Evolutionary conservation across 2,888 invertebrate genomes (phyloP).

Genomic region (Drosophila setosimentum): DNA sequence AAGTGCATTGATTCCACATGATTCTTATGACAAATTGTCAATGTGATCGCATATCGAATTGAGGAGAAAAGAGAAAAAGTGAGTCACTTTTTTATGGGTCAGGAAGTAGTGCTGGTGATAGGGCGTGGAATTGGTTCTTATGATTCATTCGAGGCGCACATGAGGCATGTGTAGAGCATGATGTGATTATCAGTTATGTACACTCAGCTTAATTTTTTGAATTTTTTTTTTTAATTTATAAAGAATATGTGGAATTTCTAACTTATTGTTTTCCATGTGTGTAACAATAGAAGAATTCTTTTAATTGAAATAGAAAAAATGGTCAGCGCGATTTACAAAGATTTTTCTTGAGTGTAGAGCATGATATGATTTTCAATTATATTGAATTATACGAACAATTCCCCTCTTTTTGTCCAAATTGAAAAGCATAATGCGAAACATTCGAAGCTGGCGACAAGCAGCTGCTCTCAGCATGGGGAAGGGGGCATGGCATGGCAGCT

Average conservation of each 20-base stretch:
- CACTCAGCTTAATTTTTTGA: too few species aligned
- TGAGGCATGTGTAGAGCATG: neutral
- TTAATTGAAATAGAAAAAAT: too few species aligned
- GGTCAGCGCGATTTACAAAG: too few species aligned
- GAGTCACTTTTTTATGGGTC: neutral
- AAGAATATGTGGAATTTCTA: too few species aligned
- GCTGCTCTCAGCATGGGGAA: constrained; percentile 15
- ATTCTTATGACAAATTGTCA: neutral
- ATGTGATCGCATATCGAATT: neutral
- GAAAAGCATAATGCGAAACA: constrained; percentile 77
- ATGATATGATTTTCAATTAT: constrained; percentile 26
- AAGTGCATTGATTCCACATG: neutral
- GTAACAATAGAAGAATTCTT: too few species aligned
- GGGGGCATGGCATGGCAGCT: neutral
- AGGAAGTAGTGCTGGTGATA: neutral
- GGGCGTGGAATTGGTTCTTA: neutral
- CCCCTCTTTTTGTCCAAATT: constrained; percentile 50
- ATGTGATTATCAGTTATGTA: neutral
- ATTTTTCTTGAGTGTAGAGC: too few species aligned
- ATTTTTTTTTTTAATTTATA: too few species aligned
- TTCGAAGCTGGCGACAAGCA: constrained; percentile 48
- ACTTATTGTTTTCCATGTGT: neutral
- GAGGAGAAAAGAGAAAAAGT: neutral
- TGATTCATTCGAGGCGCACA: neutral
- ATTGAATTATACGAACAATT: constrained; percentile 15